A percentile compares a stretch with the other conserved stretches of the same genome.
Conservation (phyloP, 2,888 invertebrate genomes). For the Drosophila histrio region DNA sequence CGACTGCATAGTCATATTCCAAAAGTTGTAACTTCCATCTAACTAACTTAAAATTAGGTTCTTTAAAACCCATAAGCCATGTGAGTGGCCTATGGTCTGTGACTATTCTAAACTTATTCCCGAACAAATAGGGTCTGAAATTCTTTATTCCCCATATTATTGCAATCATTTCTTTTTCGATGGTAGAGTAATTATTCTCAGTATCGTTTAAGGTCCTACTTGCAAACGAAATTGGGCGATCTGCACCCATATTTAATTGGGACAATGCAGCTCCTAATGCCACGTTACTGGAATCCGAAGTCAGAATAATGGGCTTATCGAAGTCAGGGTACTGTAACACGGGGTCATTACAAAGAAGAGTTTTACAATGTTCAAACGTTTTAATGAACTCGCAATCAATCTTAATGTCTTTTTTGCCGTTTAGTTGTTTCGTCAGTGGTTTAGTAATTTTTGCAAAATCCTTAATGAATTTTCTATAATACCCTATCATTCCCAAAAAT, state of each 20-base stretch:
- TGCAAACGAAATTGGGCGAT: too few relatives aligned
- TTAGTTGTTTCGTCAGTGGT: slow-evolving; percentile 13
- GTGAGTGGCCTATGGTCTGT: not conserved
- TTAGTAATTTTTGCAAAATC: slow-evolving; percentile 12
- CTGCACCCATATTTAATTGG: not conserved
- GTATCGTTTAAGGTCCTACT: not conserved
- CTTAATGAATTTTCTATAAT: too few relatives aligned
- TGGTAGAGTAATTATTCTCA: not conserved
- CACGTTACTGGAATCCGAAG: not conserved
- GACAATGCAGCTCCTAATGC: not conserved
- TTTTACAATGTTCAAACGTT: slow-evolving; percentile 29
- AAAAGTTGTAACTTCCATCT: not conserved
- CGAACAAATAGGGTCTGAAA: not conserved
- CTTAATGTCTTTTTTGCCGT: not conserved
- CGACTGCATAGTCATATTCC: not conserved
- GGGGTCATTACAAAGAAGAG: slow-evolving; percentile 4
- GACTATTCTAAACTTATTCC: not conserved
- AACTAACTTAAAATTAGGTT: not conserved
- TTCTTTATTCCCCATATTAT: not conserved
- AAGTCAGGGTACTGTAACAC: not conserved
- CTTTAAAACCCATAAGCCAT: too few relatives aligned
- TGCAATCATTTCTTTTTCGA: not conserved
- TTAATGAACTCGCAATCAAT: not conserved
- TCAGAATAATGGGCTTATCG: not conserved
- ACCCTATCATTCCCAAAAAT: slow-evolving; percentile 12